Conservation (phyloP, 2,797 vertebrate genomes). For the Darevskia nairensis region DNA sequence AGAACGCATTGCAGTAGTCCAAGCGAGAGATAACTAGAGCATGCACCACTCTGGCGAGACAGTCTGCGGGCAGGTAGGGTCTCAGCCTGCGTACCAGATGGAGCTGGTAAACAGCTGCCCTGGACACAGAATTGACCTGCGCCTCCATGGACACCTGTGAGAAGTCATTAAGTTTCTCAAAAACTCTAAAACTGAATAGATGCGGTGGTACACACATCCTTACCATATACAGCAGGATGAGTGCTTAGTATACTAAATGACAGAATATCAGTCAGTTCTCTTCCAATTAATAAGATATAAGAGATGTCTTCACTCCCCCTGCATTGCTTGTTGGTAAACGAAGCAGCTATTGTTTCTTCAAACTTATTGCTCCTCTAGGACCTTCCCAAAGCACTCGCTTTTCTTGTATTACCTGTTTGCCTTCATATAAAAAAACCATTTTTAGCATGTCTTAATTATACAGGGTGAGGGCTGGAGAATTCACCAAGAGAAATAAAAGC, state of each 20-base stretch:
- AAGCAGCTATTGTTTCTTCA: background rate
- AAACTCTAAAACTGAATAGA: background rate
- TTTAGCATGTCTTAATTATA: background rate
- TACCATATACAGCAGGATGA: background rate
- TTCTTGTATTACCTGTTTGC: background rate
- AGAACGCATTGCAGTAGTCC: too few relatives aligned
- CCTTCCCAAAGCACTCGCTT: background rate
- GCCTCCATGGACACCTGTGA: too few relatives aligned
- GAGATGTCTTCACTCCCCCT: background rate
- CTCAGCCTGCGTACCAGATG: too few relatives aligned
- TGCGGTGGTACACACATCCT: background rate
- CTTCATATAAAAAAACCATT: background rate
- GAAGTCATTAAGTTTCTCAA: background rate
- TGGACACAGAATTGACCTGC: too few relatives aligned
- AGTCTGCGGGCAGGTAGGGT: fast-evolving
- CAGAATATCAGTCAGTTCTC: background rate
- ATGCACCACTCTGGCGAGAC: too few relatives aligned
- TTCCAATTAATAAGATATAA: background rate
- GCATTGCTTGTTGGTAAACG: background rate
- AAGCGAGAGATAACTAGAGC: too few relatives aligned
- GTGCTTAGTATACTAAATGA: background rate
- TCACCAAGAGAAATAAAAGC: background rate
- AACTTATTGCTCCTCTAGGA: background rate
- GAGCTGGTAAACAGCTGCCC: too few relatives aligned
- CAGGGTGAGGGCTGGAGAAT: background rate